Evolutionary conservation across 2,797 vertebrate species (phyloP).

Genomic region (Fundulus diaphanus): DNA sequence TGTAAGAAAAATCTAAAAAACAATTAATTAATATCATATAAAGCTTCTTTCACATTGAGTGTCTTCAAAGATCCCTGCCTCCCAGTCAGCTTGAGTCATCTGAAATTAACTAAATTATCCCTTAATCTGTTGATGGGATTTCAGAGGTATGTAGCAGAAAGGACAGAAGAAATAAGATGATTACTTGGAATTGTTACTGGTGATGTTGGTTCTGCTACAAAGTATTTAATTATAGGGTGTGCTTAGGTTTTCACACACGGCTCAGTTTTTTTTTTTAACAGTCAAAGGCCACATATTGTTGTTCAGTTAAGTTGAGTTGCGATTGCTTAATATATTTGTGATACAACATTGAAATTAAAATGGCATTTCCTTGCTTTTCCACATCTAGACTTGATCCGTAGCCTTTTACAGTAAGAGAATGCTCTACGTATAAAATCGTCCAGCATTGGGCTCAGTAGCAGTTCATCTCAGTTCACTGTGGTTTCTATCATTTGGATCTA

Average conservation of each 20-base stretch:
- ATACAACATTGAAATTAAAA: background rate
- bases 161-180: background rate
- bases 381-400: background rate
- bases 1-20: too few relatives aligned
- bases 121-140: background rate
- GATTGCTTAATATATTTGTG: background rate
- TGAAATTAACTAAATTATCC: background rate
- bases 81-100: background rate
- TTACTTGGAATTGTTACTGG: background rate
- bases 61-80: background rate
- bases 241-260: conserved; percentile 4
- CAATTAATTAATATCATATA: too few relatives aligned
- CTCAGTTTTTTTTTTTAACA: background rate
- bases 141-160: background rate
- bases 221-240: background rate
- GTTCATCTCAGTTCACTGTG: conserved; percentile 4
- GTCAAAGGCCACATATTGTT: background rate
- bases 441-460: conserved; percentile 10
- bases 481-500: conserved; percentile 24
- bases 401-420: background rate
- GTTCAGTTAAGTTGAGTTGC: background rate
- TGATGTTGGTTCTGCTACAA: background rate
- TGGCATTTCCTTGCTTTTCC: background rate
- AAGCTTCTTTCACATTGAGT: background rate
- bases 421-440: background rate